Conservation (phyloP, 2,888 invertebrate species). For the Polydrusus cervinus region DNA sequence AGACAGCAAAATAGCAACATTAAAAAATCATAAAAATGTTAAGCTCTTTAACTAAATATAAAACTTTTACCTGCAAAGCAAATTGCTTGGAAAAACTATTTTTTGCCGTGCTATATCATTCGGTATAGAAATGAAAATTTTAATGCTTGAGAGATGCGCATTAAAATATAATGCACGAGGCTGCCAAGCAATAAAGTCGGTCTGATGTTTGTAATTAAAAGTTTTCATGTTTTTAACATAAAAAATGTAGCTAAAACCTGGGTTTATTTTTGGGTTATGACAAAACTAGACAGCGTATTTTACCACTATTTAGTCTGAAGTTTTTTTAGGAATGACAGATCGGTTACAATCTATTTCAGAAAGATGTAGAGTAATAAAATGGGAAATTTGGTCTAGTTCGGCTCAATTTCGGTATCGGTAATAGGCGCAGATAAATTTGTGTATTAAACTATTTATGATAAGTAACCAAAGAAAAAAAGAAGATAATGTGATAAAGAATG, state of each 20-base stretch:
- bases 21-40: not conserved
- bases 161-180: not conserved
- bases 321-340: too few relatives aligned
- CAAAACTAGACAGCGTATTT: not conserved
- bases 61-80: not conserved
- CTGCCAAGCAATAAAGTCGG: not conserved
- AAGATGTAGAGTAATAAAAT: too few relatives aligned
- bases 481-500: too few relatives aligned
- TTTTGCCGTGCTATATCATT: not conserved
- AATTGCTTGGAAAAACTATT: slow-evolving; percentile 6
- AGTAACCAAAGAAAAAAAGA: too few relatives aligned
- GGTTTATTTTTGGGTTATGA: not conserved
- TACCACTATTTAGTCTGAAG: too few relatives aligned
- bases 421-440: too few relatives aligned
- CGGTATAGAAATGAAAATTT: not conserved
- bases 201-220: slow-evolving; percentile 13
- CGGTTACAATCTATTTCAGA: too few relatives aligned
- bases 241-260: not conserved
- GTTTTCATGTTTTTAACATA: not conserved
- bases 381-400: too few relatives aligned
- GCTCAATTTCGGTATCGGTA: too few relatives aligned
- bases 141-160: slow-evolving; percentile 1
- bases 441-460: too few relatives aligned
- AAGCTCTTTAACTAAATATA: not conserved
- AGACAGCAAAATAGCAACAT: too few relatives aligned